These are phyloP conservation scores for Agrochola litura DNA, from an alignment of 2,888 invertebrate species.

Conservation along the genomic window DNA sequence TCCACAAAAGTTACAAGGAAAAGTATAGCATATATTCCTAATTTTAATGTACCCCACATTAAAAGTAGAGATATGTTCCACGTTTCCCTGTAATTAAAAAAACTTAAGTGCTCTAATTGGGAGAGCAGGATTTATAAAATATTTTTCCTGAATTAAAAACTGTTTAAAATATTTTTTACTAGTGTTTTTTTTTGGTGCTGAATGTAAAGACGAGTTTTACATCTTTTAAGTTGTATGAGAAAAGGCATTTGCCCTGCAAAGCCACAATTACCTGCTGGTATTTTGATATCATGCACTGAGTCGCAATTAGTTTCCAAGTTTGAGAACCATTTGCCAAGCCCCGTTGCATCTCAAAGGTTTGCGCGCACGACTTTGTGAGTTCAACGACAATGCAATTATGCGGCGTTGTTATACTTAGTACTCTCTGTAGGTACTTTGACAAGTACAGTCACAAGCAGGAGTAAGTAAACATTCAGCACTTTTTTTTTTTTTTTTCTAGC, in stretches of 20 bases:
- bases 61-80: not conserved
- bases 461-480: too few relatives aligned
- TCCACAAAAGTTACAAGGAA: not conserved
- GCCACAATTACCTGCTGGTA: slow-evolving; percentile 34
- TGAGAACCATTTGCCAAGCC: slow-evolving; percentile 56
- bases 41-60: not conserved
- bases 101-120: not conserved
- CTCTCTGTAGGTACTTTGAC: slow-evolving; percentile 35
- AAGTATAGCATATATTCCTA: not conserved
- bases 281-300: slow-evolving; percentile 42
- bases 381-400: slow-evolving; percentile 71
- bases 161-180: slow-evolving; percentile 20
- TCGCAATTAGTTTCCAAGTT: slow-evolving; percentile 57
- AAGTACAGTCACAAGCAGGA: slow-evolving; percentile 11
- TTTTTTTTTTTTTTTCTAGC: too few relatives aligned
- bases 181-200: slow-evolving; percentile 11
- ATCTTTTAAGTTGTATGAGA: slow-evolving; percentile 6
- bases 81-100: slow-evolving; percentile 6
- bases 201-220: slow-evolving; percentile 22
- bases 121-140: not conserved
- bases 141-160: slow-evolving; percentile 27
- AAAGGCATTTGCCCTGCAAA: slow-evolving; percentile 23
- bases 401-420: slow-evolving; percentile 54
- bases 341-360: slow-evolving; percentile 63
- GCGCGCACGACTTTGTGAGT: slow-evolving; percentile 64